Evolutionary conservation across 2,797 vertebrate genomes (phyloP), one percentile per base, ranked within the genome.

Genomic region (Hydrophis major): DNA sequence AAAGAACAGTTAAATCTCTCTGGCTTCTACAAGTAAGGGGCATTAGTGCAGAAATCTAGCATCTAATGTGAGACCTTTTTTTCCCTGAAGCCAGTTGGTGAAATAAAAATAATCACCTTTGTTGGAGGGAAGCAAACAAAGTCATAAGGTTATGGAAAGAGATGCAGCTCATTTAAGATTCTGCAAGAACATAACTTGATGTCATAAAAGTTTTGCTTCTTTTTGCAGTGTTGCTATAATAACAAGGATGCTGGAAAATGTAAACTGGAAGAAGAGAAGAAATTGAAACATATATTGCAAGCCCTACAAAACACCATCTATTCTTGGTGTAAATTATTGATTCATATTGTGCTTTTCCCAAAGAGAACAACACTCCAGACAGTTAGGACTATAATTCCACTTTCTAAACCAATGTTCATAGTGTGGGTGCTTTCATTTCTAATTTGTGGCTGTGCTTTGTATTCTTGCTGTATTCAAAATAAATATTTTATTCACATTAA

Each of bases 1-100:
- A 66, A 90, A 88, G 18, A 92, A 86, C 59, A 92, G 78, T 88
- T 88, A 55, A 92, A 88, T 94, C 93, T 90, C 61, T 74, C 89
- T 88, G 56, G 56, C 56, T 66, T 78, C 56, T 63, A 63, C 90
- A 90, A 88, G 32, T 63, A 63, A 92, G 66, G 13, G n/a, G 63
- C 66, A 66, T 90, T 60, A 6, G 14, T 83, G 22, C 69, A 57
- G 66, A 27, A 32, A 59, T 50, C 69, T 60, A 6, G 28, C 86
- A 59, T 50, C 59, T 89, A 87, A 88, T 50, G 57, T 37, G 10
- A 66, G 66, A 87, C 57, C 57, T 57, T 87, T 92, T 86, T 55
- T 37, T 92, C 32, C 27, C 7, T 50, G 57, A 37, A 86, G 89
- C 66, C 25, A 63, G 66, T 37, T 88, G 28, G 66, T 4, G 20